Percentiles rank a stretch among this genome's conserved stretches.
These are phyloP conservation scores for Hymenochirus boettgeri DNA, from an alignment of 2,113 vertebrate genomes.

Conservation along the genomic window DNA sequence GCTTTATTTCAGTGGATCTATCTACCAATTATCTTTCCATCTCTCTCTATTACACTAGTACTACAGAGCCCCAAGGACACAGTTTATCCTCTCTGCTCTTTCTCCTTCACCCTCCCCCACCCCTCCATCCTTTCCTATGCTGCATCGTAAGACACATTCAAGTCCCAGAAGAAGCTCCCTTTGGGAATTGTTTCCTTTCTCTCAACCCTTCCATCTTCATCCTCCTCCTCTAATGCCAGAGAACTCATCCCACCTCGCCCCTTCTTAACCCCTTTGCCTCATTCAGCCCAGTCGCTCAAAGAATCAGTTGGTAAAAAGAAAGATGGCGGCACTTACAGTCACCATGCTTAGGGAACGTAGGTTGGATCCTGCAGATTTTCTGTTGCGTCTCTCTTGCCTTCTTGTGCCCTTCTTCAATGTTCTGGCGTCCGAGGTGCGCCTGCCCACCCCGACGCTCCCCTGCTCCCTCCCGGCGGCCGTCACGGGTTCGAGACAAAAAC, in stretches of 20 bases:
- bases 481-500: constrained; percentile 28
- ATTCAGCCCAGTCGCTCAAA: not conserved
- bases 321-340: constrained; percentile 41
- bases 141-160: constrained; percentile 36
- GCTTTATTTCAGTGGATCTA: no score
- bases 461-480: constrained; percentile 33
- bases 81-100: not conserved
- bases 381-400: constrained; percentile 28
- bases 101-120: not conserved
- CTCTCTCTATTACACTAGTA: not conserved
- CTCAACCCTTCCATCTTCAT: constrained; percentile 6
- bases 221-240: constrained; percentile 11
- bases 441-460: constrained; percentile 24
- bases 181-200: constrained; percentile 19
- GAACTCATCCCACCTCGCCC: not conserved
- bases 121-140: constrained; percentile 16
- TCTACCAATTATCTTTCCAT: constrained; percentile 9
- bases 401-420: constrained; percentile 6
- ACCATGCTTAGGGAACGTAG: constrained; percentile 40
- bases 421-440: constrained; percentile 25
- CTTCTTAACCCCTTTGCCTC: not conserved
- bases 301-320: constrained; percentile 1
- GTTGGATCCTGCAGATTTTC: constrained; percentile 33
- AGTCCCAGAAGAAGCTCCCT: constrained; percentile 29
- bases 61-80: constrained; percentile 11